Evolutionary conservation across 1,140 invertebrate genomes (phyloP).

Genomic region (Mya arenaria): DNA sequence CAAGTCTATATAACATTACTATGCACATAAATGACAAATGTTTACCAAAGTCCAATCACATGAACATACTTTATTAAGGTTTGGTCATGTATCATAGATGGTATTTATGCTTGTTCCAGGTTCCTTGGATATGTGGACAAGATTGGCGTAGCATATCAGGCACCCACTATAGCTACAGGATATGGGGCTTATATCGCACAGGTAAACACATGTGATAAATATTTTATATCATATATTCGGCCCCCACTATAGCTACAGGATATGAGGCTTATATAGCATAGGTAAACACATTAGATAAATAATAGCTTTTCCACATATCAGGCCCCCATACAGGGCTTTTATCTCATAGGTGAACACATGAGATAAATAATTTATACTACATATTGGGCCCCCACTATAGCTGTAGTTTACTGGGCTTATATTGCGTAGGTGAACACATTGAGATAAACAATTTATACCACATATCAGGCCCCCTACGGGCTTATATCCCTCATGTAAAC

Average conservation of each 20-base stretch:
- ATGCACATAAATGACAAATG: no score
- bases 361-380: no score
- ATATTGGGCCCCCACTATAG: constrained; percentile 91
- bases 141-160: constrained; percentile 94
- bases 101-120: constrained; percentile 80
- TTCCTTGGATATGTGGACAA: constrained; percentile 96
- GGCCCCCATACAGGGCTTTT: constrained; percentile 92
- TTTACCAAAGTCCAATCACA: no score
- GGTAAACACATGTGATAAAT: no score
- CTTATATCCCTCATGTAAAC: constrained; percentile 90
- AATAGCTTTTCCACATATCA: no score
- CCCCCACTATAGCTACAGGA: constrained; percentile 92
- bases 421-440: constrained; percentile 90
- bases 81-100: no score
- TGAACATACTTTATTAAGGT: no score
- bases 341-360: constrained; percentile 90
- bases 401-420: constrained; percentile 94
- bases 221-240: no score
- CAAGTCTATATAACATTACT: no score
- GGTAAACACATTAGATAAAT: no score
- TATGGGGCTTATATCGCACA: constrained; percentile 94
- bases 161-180: constrained; percentile 92
- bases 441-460: no score
- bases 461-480: constrained; percentile 93
- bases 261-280: constrained; percentile 94